Evolutionary conservation across 2,113 vertebrate species (phyloP).

Genomic region (Triplophysa rosa): DNA sequence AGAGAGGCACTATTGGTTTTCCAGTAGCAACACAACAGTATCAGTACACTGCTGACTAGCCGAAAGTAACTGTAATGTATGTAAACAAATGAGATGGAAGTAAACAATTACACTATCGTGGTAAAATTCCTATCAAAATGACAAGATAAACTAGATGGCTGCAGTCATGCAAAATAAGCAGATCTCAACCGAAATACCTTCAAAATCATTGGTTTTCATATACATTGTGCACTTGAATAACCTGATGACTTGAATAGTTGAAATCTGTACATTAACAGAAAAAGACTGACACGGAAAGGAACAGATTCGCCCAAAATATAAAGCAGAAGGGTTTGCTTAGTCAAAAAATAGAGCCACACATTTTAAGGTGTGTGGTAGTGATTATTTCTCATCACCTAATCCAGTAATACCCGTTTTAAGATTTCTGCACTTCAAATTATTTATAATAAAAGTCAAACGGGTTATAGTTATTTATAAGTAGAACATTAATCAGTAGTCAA

Average conservation of each 20-base stretch:
- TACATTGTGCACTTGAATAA: too few species aligned
- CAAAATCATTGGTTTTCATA: not conserved
- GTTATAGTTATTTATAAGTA: not conserved
- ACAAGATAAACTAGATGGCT: not conserved
- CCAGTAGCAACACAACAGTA: slow-evolving; percentile 17
- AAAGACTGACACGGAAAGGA: not conserved
- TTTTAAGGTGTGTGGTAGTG: too few species aligned
- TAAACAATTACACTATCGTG: not conserved
- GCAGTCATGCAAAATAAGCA: not conserved
- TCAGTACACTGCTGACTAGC: slow-evolving; percentile 9
- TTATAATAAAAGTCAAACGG: slow-evolving; percentile 10
- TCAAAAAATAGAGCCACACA: not conserved
- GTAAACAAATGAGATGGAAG: slow-evolving; percentile 2
- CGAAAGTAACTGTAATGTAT: too few species aligned
- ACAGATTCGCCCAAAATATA: not conserved
- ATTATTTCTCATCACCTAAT: too few species aligned
- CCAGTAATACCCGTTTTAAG: too few species aligned
- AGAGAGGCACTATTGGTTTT: not conserved
- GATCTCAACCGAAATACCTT: not conserved
- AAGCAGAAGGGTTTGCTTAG: not conserved
- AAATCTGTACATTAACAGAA: too few species aligned
- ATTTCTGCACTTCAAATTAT: not conserved
- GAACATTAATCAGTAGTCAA: not conserved
- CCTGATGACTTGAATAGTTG: too few species aligned
- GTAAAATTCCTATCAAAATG: not conserved